Conservation (phyloP, 2,888 invertebrate genomes). For the Strigamia maritima region DNA sequence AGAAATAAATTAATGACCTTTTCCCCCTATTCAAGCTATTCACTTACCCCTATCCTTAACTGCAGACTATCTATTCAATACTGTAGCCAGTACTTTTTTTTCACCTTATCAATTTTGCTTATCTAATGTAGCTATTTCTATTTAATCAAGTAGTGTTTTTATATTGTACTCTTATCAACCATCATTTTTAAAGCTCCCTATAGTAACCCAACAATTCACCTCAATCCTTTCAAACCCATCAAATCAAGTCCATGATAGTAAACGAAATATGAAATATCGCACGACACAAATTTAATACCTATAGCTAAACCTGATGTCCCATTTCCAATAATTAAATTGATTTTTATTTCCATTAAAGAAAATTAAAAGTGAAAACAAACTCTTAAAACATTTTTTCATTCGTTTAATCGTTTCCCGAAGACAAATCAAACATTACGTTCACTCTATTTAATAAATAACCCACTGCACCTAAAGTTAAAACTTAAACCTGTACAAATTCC, state of each 20-base stretch:
- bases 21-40: not conserved
- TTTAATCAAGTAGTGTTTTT: conserved; percentile 6
- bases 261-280: not conserved
- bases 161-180: not conserved
- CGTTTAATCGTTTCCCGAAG: not conserved
- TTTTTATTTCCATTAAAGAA: too few species aligned
- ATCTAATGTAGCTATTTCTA: not conserved
- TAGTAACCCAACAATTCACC: conserved; percentile 15
- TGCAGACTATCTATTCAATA: not conserved
- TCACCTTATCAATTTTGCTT: not conserved
- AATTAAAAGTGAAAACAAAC: too few species aligned
- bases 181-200: conserved; percentile 9
- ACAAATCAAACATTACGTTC: not conserved
- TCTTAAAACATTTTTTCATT: too few species aligned
- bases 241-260: not conserved
- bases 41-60: conserved; percentile 7
- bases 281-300: not conserved
- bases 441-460: not conserved
- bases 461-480: not conserved
- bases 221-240: not conserved
- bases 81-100: not conserved
- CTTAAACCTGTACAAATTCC: not conserved
- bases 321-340: too few species aligned
- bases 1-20: conserved; percentile 16
- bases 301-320: not conserved